Conservation (phyloP, 1,140 invertebrate genomes). For the Orchesella cincta region DNA sequence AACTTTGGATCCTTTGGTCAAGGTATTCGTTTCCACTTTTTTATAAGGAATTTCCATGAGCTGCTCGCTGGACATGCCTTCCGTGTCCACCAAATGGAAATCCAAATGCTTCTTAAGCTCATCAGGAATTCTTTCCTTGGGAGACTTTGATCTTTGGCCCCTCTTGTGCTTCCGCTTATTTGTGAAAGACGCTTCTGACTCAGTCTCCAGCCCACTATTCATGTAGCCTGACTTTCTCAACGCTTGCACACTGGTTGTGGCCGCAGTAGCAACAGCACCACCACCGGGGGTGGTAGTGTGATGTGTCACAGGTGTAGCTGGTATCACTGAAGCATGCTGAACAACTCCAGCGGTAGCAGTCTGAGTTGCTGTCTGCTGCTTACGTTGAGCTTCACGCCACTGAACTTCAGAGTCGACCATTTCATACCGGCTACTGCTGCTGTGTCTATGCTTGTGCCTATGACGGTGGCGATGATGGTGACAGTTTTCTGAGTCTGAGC, state of each 20-base stretch:
- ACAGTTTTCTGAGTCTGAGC: constrained; percentile 61
- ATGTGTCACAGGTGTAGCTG: background rate
- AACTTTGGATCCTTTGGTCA: constrained; percentile 47
- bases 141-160: constrained; percentile 58
- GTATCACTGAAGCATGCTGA: constrained; percentile 54
- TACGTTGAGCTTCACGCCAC: constrained; percentile 80
- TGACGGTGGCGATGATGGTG: constrained; percentile 52
- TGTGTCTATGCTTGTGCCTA: constrained; percentile 53
- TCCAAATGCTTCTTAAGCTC: constrained; percentile 79
- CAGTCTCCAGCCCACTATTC: constrained; percentile 60
- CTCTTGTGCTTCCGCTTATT: constrained; percentile 63
- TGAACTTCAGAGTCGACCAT: constrained; percentile 83
- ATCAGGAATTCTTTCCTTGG: constrained; percentile 64
- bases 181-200: constrained; percentile 60
- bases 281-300: constrained; percentile 21
- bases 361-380: constrained; percentile 61
- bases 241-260: constrained; percentile 24
- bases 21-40: constrained; percentile 67
- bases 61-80: constrained; percentile 84
- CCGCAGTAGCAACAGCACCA: constrained; percentile 19
- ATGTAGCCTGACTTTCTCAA: constrained; percentile 57
- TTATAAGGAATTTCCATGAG: constrained; percentile 89
- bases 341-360: constrained; percentile 57
- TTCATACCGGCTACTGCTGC: constrained; percentile 59
- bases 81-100: constrained; percentile 84